Base-by-base conservation (phyloP, 2,888 invertebrate genomes). In the Mythimna pallens region DNA sequence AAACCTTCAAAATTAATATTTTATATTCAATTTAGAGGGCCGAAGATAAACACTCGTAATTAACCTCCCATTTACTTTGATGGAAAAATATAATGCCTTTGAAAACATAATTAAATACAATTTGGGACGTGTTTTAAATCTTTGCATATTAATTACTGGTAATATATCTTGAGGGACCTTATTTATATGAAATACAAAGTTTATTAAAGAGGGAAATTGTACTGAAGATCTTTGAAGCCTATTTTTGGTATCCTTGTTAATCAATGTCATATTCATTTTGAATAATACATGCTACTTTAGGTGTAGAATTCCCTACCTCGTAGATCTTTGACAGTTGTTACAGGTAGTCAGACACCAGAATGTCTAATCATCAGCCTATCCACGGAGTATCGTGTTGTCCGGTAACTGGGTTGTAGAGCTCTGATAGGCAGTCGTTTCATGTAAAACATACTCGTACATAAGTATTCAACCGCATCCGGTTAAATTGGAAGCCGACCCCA, bases 1-100 rank as follows among this genome's bases (percentile, higher is more conserved):
- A 84, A 85, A 85, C 63, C 77, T 84, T 65, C 69, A 73, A 79
- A 85, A 84, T 85, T 82, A 68, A 85, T 84, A 82, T 85, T 82
- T 75, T 69, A 79, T 81, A 76, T 77, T 70, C 65, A 84, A 84
- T 79, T 82, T 79, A 66, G 62, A 77, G 72, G 74, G 61, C 70
- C 68, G 62, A 57, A 79, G 75, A 76, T 10, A 77, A 81, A 78
- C 72, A 71, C 62, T 71, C 67, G 30, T 76, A 76, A 80, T 81
- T 83, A 65, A 73, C 64, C 75, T 76, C 65, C 61, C 77, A 70
- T 83, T 84, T 80, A 64, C 65, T 76, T 78, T 83, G 63, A 73
- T 65, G 55, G 54, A 71, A 74, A 80, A 74, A 73, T 64, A 68
- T 72, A 80, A 77, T 82, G 61, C 76, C 61, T 74, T 74, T 75